Base-by-base conservation (phyloP, 1,140 invertebrate species). In the Sycobia sp. region DNA sequence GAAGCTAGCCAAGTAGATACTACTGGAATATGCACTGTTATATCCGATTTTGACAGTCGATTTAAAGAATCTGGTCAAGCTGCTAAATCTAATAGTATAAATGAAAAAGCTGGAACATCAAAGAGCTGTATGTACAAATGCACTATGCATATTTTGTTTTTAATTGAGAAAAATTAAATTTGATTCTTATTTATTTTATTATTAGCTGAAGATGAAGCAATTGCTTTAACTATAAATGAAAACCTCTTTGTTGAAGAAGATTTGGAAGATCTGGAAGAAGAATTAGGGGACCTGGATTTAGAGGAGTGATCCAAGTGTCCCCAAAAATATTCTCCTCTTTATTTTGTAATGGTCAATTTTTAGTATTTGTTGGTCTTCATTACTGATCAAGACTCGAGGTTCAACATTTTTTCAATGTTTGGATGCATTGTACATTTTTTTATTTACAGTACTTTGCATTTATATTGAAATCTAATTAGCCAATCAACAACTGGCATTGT, bases 201-300 rank as follows among this genome's bases (percentile, higher is more conserved):
- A 69, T 62, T 60, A 79, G 77, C 72, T 9, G 79, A 73, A 27
- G 82, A 82, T 59, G 82, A 83, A 61, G 83, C 84, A 61, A 84
- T 86, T 22, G 88, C 88, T 25, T 73, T 82, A 67, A 90, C 93
- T 29, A 97, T 98, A 65, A 97, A 98, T 82, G 95, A 98, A 81
- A 94, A 96, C 78, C 86, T 98, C 4, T 98, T 98, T 84, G 86
- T 90, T 34, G 94, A 94, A 68, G 94, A 93, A 75, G 93, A 95
- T 73, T 78, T 92, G 41, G 90, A 92, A 70, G 86, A 85, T 59
- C 78, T 96, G 55, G 94, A 95, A 73, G 91, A 95, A 70, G 92
- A 95, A 81, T 78, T 95, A 68, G 86, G 92, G 71, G 87, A 89
- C 73, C 76, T 90, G 68, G 87, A 90, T 73, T 74, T 89, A 62